Conservation (phyloP, 2,888 invertebrate species). For the Chrysomela aeneicollis region DNA sequence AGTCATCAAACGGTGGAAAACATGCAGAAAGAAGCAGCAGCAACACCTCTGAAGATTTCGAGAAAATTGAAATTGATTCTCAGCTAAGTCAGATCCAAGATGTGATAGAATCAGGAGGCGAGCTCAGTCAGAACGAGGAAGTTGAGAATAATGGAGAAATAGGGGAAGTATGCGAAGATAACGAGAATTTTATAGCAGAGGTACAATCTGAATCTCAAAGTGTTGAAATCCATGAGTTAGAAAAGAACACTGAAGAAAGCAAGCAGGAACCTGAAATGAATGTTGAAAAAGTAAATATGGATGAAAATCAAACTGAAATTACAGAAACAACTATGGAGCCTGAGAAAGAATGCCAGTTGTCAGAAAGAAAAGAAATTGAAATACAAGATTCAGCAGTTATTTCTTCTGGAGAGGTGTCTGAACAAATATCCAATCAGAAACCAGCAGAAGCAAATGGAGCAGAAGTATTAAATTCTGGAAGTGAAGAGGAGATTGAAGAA, state of each 20-base stretch:
- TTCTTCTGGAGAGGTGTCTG: too few species aligned
- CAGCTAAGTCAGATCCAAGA: slow-evolving; percentile 55
- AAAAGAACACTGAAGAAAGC: not conserved
- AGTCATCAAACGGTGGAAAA: slow-evolving; percentile 46
- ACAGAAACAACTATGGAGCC: too few species aligned
- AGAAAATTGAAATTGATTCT: slow-evolving; percentile 44
- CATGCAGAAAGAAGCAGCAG: slow-evolving; percentile 43
- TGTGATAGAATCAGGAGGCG: slow-evolving; percentile 8
- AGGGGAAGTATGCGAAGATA: not conserved
- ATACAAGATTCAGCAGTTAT: not conserved
- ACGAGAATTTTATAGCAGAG: not conserved
- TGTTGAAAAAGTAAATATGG: not conserved
- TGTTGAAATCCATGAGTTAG: not conserved
- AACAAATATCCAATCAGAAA: not conserved
- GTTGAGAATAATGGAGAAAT: not conserved
- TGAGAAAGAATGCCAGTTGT: too few species aligned
- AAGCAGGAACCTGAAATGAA: not conserved
- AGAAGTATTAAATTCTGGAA: not conserved
- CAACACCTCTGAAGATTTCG: slow-evolving; percentile 47
- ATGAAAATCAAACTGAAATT: too few species aligned
- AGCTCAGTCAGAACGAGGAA: not conserved
- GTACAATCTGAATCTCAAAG: not conserved
- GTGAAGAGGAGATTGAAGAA: slow-evolving; percentile 19
- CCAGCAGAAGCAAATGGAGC: not conserved
- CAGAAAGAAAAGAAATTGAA: too few species aligned